Base-by-base conservation (phyloP, 2,113 vertebrate species). In the Fregata magnificens region DNA sequence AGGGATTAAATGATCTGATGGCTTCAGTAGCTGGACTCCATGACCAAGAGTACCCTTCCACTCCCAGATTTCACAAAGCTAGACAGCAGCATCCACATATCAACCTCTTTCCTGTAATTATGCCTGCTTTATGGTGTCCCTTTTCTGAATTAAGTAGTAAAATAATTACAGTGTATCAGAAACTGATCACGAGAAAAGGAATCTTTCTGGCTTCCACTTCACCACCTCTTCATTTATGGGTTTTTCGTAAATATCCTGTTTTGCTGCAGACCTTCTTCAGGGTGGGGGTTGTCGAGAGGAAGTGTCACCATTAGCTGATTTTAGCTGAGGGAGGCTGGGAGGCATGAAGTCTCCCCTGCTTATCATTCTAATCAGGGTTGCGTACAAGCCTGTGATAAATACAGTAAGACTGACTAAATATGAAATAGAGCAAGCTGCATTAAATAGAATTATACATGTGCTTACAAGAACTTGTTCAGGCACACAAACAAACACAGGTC, bases 331-430 rank as follows among this genome's bases (percentile, higher is more conserved):
- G 84, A 88, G 63, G 85, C 56, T 92, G 73, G 79, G 42, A 93
- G 69, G 52, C 49, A 49, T 15, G 32, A 92, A 91, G 61, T 58
- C 61, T 96, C 86, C 93, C 58, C 61, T 85, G 61, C 89, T 97
- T 97, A 97, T 97, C 96, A 59, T 66, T 94, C 73, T 90, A 45
- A 97, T 97, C 97, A 93, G 62, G 26, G 86, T 55, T 95, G 81
- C 40, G 36, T 76, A 61, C 1, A 87, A 95, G 96, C n/a, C 45
- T 80, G 62, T 70, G 93, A 94, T 93, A 95, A 85, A 61, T 55
- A 65, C 86, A 77, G 89, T 73, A 91, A 66, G 38, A 76, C 73
- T 95, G 91, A 94, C 89, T 97, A 93, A 97, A 94, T 80, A 66
- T 6, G 81, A 91, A 90, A 95, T 76, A 90, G 70, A 86, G 40